Evolutionary conservation across 2,888 invertebrate genomes (phyloP), one percentile per base, ranked within the genome.

Genomic region (Ceraclea dissimilis): DNA sequence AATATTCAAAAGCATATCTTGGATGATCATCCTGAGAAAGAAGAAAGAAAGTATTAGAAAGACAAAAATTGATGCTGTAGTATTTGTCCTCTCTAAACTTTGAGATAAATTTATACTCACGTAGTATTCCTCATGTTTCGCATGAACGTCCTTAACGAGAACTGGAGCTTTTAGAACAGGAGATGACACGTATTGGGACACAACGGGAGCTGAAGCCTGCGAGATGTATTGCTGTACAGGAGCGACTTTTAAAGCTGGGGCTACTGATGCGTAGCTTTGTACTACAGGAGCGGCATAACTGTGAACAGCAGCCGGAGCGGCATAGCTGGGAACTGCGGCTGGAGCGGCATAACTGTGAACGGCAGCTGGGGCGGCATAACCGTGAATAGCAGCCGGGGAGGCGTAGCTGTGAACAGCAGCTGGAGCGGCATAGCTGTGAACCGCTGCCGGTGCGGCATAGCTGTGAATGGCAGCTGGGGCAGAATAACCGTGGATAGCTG

Each of bases 1-100:
- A 79, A 67, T 88, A 88, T 68, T 86, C 85, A 67, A 82, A 88
- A 16, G 85, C 83, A 70, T 88, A 88, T 54, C 82, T 75, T 10
- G 85, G 83, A 70, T 85, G 81, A 54, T 80, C 78, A 67, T 84
- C 80, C 84, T 84, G 70, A 31, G 62, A 62, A 56, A 16, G 31
- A 39, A 39, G 13, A 39, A 26, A 26, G 4, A 26, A 26, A n/a
- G n/a, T n/a, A n/a, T n/a, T n/a, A n/a, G n/a, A n/a, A n/a, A n/a
- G n/a, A n/a, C n/a, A n/a, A n/a, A n/a, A n/a, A n/a, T n/a, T n/a
- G n/a, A n/a, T n/a, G n/a, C n/a, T n/a, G n/a, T n/a, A n/a, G n/a
- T n/a, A n/a, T n/a, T n/a, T n/a, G n/a, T n/a, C n/a, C n/a, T n/a
- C n/a, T n/a, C n/a, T n/a, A n/a, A n/a, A n/a, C n/a, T n/a, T n/a